Base-by-base conservation (phyloP, 2,888 invertebrate species). In the Rhagophthalmus giganteus region DNA sequence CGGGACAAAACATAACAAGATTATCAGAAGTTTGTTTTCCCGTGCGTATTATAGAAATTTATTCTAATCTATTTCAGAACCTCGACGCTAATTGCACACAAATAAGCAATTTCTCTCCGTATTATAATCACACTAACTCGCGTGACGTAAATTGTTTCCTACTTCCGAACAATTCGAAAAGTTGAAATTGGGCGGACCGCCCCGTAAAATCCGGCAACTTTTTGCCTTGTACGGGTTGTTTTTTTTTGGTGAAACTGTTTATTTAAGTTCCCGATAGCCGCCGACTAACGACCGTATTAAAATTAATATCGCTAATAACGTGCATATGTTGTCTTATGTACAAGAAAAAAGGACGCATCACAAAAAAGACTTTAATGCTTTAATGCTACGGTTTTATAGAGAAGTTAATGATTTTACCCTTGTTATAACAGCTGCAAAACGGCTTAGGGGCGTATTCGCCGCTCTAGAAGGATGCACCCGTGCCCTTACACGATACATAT, bases 371-470 rank as follows among this genome's bases (percentile, higher is more conserved):
- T 39, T 45, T 48, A 48, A 35, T 35, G 34, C n/a, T n/a, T n/a
- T n/a, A n/a, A n/a, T n/a, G 40, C 28, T 15, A 45, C 48, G 41
- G 40, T 25, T 28, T 46, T 39, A 27, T 41, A 30, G 34, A 44
- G 34, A 34, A 58, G 58, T 54, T 58, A 58, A 58, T 56, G 56
- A 58, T 56, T 51, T 53, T 54, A 55, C 56, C 58, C 56, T 53
- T 54, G 49, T 48, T 49, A 49, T 49, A 56, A 56, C 58, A 58
- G 58, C 58, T 56, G 58, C 47, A 40, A 47, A 47, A 49, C 47
- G 47, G 50, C 47, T 54, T 53, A 50, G 52, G 53, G 55, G 49
- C 44, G 48, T 42, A 42, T 42, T 45, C 45, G 40, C 38, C 41
- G 34, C 30, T 28, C 39, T 31, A 16, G 35, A 34, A 54, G 35